Percentiles rank a stretch among this genome's conserved stretches.
phyloP scores from a whole-genome alignment of 2,888 invertebrate species.

The Tortricodes alternella region DNA sequence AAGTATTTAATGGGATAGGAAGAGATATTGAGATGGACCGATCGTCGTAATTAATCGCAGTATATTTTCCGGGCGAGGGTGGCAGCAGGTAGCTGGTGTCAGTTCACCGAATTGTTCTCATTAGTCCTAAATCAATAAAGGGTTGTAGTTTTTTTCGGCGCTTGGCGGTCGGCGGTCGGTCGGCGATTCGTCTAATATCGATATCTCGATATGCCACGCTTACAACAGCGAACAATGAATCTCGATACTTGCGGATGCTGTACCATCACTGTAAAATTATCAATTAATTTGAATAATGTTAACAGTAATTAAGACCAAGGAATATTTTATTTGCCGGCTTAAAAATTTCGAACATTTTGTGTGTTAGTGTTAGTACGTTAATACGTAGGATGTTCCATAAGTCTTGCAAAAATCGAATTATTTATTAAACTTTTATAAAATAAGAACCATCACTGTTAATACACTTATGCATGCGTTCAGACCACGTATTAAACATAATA shows the following conservation, averaged over 20 bases:
- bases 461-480: too few species aligned
- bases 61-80: not conserved
- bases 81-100: slow-evolving; percentile 10
- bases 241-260: slow-evolving; percentile 28
- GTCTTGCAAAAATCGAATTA: too few species aligned
- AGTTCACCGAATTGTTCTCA: slow-evolving; percentile 45
- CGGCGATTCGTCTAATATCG: slow-evolving; percentile 1
- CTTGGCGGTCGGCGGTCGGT: slow-evolving; percentile 1
- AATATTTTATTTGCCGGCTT: too few species aligned
- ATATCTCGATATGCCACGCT: slow-evolving; percentile 17
- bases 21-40: not conserved
- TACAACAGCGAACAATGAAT: not conserved
- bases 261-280: too few species aligned
- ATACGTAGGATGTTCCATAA: too few species aligned
- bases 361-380: too few species aligned
- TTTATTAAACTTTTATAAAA: too few species aligned
- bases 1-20: not conserved
- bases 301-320: too few species aligned
- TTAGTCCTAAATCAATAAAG: slow-evolving; percentile 67
- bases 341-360: too few species aligned
- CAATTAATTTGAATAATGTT: too few species aligned
- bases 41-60: not conserved
- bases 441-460: too few species aligned
- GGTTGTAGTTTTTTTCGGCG: slow-evolving; percentile 42
- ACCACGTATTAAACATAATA: too few species aligned